Base-by-base conservation (phyloP, 1,140 invertebrate genomes). In the Pectinophora gossypiella region DNA sequence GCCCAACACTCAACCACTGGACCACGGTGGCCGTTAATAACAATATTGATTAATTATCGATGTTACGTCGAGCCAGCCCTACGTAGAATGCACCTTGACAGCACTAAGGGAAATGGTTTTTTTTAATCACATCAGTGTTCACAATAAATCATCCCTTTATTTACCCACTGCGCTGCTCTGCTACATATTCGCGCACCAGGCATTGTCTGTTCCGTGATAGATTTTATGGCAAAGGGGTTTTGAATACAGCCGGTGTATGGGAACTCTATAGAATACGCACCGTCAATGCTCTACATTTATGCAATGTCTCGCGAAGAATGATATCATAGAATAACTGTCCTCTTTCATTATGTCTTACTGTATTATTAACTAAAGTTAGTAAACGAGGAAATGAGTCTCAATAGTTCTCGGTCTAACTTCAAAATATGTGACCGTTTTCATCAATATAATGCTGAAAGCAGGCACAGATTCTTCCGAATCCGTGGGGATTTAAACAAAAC, bases 71-170 rank as follows among this genome's bases (percentile, higher is more conserved):
- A 56, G 36, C 13, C 72, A 62, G 47, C 78, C 55, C 67, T 79
- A 65, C 5, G 7, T 63, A 64, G 59, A 77, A 84, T 80, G 76
- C 82, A 85, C 82, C 82, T 84, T 84, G 78, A 79, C 78, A 77
- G 67, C 68, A 71, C 75, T 73, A 85, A 84, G 73, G 82, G 80
- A 83, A 84, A 83, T 83, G 56, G 68, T 75, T 85, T 84, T 78
- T n/a, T 85, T 85, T 76, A 79, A 82, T 83, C 77, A 85, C 76
- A 74, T 81, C 75, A 77, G 52, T 59, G 60, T 73, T 77, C 68
- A 84, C 79, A 79, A 84, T 84, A 82, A 76, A 83, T 83, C 82
- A 82, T 85, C 82, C 82, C 82, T 82, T 82, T 83, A 82, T 83
- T 83, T 82, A 82, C 68, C 73, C 62, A 44, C 42, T 51, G 54